These are phyloP conservation scores for Ariopsis seemanni DNA, from an alignment of 2,113 vertebrate genomes.

Conservation along the genomic window DNA sequence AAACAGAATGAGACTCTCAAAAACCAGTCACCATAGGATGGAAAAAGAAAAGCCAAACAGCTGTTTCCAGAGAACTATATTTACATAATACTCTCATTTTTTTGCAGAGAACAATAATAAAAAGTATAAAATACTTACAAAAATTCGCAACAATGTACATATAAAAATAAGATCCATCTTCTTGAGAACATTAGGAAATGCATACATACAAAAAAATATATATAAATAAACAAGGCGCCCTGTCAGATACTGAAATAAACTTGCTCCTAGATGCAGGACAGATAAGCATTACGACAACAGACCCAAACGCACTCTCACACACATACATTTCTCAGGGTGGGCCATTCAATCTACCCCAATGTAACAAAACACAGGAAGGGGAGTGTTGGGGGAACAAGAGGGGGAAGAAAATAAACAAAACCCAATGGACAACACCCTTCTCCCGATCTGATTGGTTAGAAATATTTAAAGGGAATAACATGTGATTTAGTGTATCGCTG, in stretches of 20 bases:
- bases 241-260: slow-evolving; percentile 45
- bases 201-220: slow-evolving; percentile 73
- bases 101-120: slow-evolving; percentile 76
- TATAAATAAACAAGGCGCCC: slow-evolving; percentile 63
- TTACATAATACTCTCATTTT: slow-evolving; percentile 80
- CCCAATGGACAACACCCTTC: background rate
- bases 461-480: background rate
- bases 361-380: slow-evolving; percentile 6
- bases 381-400: background rate
- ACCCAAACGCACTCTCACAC: background rate
- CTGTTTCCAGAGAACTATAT: slow-evolving; percentile 78
- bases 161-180: slow-evolving; percentile 82
- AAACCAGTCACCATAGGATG: background rate
- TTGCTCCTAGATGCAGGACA: slow-evolving; percentile 39
- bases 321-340: slow-evolving; percentile 5
- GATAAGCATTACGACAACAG: slow-evolving; percentile 15
- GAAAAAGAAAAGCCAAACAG: background rate
- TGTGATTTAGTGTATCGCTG: slow-evolving; percentile 30
- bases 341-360: background rate
- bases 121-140: slow-evolving; percentile 83
- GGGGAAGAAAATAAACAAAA: background rate
- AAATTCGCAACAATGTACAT: slow-evolving; percentile 73
- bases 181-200: slow-evolving; percentile 71
- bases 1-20: background rate
- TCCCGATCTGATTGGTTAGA: background rate